A percentile compares a stretch with the other conserved stretches of the same genome.
phyloP scores from a whole-genome alignment of 2,113 vertebrate genomes.

The Saccopteryx leptura region DNA sequence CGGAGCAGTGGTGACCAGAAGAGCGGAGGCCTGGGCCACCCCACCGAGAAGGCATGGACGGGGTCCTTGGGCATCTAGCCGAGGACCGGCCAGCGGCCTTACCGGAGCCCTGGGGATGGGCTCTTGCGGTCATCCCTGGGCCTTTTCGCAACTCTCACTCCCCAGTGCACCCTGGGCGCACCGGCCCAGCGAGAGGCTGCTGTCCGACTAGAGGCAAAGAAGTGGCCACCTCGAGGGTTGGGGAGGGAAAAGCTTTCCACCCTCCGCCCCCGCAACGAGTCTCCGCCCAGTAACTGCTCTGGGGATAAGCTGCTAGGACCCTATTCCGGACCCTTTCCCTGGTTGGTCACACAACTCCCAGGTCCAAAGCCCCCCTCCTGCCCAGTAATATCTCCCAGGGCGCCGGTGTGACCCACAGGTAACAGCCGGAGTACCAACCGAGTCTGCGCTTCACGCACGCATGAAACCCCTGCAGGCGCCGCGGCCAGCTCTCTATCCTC shows the following conservation, averaged over 20 bases:
- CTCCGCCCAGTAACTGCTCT: constrained; percentile 53
- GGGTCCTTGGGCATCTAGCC: neutral
- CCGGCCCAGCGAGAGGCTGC: neutral
- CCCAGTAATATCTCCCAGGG: neutral
- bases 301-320: neutral
- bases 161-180: neutral
- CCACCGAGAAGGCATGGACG: too few species aligned
- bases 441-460: neutral
- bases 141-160: neutral
- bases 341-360: neutral
- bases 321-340: neutral
- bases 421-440: neutral
- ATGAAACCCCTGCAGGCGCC: neutral
- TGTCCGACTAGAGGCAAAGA: neutral
- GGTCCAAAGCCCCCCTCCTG: neutral
- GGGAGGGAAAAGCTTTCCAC: neutral
- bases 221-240: neutral
- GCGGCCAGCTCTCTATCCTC: neutral
- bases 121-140: neutral
- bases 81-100: neutral
- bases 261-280: neutral
- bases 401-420: neutral
- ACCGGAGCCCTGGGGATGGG: too few species aligned
- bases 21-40: neutral
- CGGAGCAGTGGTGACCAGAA: accelerated